phyloP scores from a whole-genome alignment of 2,888 invertebrate species.

The Dolichomitus sp. region DNA sequence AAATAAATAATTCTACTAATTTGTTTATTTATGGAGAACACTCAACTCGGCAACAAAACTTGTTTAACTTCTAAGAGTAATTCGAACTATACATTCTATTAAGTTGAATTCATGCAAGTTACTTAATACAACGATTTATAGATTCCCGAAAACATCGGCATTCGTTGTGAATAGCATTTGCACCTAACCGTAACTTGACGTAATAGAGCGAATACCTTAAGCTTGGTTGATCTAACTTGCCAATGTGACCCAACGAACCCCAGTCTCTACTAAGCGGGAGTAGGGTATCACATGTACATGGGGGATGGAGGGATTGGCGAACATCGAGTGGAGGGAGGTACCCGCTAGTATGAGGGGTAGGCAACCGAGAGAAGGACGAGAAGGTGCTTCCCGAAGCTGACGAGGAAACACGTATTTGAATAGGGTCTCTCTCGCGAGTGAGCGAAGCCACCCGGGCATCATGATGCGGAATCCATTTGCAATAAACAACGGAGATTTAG shows the following conservation, averaged over 20 bases:
- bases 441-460: constrained; percentile 79
- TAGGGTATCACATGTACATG: constrained; percentile 6
- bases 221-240: background rate
- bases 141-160: too few relatives aligned
- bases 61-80: too few relatives aligned
- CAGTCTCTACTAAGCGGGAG: constrained; percentile 16
- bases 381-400: constrained; percentile 66
- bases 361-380: constrained; percentile 47
- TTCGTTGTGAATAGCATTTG: too few relatives aligned
- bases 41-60: too few relatives aligned
- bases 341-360: constrained; percentile 49
- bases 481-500: constrained; percentile 86
- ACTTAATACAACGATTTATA: too few relatives aligned
- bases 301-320: constrained; percentile 24
- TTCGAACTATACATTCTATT: too few relatives aligned
- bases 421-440: constrained; percentile 72
- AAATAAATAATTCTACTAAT: too few relatives aligned
- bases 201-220: too few relatives aligned
- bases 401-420: constrained; percentile 82
- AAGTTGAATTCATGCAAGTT: too few relatives aligned
- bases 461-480: constrained; percentile 86
- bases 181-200: too few relatives aligned
- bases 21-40: too few relatives aligned
- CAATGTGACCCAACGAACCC: constrained; percentile 2
- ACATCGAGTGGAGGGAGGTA: constrained; percentile 17